A percentile compares a stretch with the other conserved stretches of the same genome.
phyloP scores from a whole-genome alignment of 2,797 vertebrate species.

The Chelonia mydas region DNA sequence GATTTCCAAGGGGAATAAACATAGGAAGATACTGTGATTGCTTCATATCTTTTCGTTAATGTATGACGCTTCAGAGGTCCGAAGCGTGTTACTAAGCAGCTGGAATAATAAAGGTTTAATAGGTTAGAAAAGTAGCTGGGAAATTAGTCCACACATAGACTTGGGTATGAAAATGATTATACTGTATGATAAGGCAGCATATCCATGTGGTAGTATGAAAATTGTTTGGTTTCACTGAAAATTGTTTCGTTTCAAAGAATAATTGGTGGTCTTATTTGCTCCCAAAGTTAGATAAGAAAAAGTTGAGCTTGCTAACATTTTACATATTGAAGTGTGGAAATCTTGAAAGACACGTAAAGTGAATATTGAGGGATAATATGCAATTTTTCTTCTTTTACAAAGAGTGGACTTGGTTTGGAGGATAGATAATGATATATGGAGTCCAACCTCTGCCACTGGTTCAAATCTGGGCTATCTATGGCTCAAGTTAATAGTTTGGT shows the following conservation, averaged over 20 bases:
- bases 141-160: neutral
- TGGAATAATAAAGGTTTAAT: neutral
- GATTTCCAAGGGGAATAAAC: neutral
- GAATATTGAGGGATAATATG: neutral
- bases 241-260: neutral
- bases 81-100: neutral
- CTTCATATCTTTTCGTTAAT: neutral
- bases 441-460: neutral
- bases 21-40: neutral
- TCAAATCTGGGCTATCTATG: neutral
- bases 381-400: no score
- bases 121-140: neutral
- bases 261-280: neutral
- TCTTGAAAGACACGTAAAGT: neutral
- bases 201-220: neutral
- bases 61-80: neutral
- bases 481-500: neutral
- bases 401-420: neutral
- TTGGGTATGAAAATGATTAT: neutral
- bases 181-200: neutral
- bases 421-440: neutral
- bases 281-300: neutral
- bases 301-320: neutral
- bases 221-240: neutral
- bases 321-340: neutral